Conservation (phyloP, 2,888 invertebrate species). For the Spisula subtruncata region DNA sequence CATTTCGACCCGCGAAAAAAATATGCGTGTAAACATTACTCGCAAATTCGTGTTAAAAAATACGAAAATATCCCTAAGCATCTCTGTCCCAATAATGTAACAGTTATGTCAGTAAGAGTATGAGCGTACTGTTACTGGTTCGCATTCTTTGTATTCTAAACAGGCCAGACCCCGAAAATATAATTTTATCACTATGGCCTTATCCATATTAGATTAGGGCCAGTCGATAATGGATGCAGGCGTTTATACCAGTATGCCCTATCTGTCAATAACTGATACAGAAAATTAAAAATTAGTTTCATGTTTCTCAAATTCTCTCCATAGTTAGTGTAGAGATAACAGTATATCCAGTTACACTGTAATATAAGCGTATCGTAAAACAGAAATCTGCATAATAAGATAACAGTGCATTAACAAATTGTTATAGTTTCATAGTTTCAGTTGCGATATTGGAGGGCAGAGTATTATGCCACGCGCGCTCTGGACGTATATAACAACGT, state of each 20-base stretch:
- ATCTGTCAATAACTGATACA: conserved; percentile 12
- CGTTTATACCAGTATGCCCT: not conserved
- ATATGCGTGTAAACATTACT: no score
- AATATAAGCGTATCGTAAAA: not conserved
- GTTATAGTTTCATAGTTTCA: not conserved
- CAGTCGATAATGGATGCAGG: not conserved
- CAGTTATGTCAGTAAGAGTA: no score
- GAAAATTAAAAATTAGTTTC: conserved; percentile 8
- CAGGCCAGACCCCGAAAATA: no score
- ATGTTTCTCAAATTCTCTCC: not conserved
- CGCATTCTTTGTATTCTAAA: no score
- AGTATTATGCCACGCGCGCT: no score
- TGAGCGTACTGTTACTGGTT: no score
- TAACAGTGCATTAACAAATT: not conserved
- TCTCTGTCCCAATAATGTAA: no score
- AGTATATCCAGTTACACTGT: not conserved
- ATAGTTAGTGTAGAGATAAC: not conserved
- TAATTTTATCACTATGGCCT: not conserved
- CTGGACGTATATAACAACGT: not conserved
- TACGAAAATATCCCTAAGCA: no score
- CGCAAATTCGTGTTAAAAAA: no score
- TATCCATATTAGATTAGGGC: conserved; percentile 6
- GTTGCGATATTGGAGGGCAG: not conserved
- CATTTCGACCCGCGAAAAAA: no score
- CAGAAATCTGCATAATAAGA: not conserved